Conservation (phyloP, 2,888 invertebrate genomes). For the Octonoba sinensis region DNA sequence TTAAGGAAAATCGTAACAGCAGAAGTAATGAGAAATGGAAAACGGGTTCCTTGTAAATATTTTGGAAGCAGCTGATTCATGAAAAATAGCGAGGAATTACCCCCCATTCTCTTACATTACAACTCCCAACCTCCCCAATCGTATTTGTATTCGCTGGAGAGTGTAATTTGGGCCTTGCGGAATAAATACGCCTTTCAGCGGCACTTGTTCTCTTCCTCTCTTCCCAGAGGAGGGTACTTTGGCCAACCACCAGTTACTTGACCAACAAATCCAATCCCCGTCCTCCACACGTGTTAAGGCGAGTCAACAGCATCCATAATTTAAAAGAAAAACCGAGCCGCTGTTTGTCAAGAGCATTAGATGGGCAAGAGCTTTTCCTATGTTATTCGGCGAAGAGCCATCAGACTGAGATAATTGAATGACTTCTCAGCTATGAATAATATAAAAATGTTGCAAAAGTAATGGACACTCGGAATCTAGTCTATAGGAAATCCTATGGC, state of each 20-base stretch:
- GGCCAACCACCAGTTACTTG: slow-evolving; percentile 38
- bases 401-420: slow-evolving; percentile 57
- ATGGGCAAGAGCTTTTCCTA: slow-evolving; percentile 9
- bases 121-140: no score
- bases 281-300: slow-evolving; percentile 48
- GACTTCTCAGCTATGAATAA: slow-evolving; percentile 58
- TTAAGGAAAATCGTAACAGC: no score
- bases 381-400: slow-evolving; percentile 21
- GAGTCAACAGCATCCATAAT: slow-evolving; percentile 56
- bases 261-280: slow-evolving; percentile 44
- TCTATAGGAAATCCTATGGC: slow-evolving; percentile 15
- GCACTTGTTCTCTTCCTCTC: slow-evolving; percentile 12
- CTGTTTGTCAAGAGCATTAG: slow-evolving; percentile 55
- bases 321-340: slow-evolving; percentile 48
- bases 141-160: no score
- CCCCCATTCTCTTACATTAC: no score
- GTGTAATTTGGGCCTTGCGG: slow-evolving; percentile 1
- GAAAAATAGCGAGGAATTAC: no score
- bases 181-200: slow-evolving; percentile 31
- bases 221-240: slow-evolving; percentile 36
- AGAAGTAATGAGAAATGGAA: no score
- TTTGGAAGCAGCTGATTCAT: no score
- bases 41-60: no score
- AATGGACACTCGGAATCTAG: slow-evolving; percentile 52
- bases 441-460: slow-evolving; percentile 59